Evolutionary conservation across 2,113 vertebrate species (phyloP).

Genomic region (Tenrec ecaudatus): DNA sequence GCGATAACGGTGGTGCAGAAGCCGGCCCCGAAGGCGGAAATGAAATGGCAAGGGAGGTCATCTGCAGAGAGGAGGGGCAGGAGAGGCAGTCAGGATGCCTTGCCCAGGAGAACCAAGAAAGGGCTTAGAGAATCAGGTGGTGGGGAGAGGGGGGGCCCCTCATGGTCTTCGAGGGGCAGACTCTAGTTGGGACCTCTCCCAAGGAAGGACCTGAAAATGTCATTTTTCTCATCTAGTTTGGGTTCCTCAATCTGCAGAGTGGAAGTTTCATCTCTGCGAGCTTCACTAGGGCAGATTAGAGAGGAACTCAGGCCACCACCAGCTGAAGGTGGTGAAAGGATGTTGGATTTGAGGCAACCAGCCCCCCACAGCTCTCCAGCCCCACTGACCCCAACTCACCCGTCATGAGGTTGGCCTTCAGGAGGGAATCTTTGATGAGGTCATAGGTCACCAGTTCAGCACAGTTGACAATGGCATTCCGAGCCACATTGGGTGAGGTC

Average conservation of each 20-base stretch:
- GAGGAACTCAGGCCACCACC: background rate
- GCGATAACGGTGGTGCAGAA: constrained; percentile 93
- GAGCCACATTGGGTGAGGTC: constrained; percentile 92
- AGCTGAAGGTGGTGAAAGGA: background rate
- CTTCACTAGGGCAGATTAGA: background rate
- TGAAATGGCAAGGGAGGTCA: constrained; percentile 93
- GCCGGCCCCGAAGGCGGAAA: constrained; percentile 93
- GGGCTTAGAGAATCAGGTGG: background rate
- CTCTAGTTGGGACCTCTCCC: background rate
- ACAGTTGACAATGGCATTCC: constrained; percentile 95
- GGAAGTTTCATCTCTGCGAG: background rate
- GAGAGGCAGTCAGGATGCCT: background rate
- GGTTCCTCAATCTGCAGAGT: background rate
- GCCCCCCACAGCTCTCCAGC: background rate
- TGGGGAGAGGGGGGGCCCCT: background rate
- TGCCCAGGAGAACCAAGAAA: background rate
- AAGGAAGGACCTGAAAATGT: background rate
- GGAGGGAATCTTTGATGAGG: constrained; percentile 92
- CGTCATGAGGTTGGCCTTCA: constrained; percentile 92
- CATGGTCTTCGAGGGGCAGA: background rate
- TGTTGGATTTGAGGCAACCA: background rate
- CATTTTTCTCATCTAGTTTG: background rate
- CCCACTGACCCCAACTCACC: constrained; percentile 83
- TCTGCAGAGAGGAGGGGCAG: constrained; percentile 83
- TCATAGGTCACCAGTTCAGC: constrained; percentile 96